Conservation (phyloP, 2,888 invertebrate species). For the Oscheius sp. region DNA sequence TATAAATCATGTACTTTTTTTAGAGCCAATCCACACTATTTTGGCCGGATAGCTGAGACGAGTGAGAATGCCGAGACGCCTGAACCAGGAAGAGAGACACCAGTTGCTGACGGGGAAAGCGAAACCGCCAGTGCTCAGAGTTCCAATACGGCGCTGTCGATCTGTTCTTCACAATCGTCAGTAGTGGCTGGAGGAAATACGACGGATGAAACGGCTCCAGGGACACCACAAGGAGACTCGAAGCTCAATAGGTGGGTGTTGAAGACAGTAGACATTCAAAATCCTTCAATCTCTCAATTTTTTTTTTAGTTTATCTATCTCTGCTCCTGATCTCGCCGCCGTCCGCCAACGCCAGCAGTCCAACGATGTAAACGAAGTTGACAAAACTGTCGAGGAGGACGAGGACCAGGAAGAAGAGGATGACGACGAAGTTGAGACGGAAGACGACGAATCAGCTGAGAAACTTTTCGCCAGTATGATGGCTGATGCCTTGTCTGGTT, state of each 20-base stretch:
- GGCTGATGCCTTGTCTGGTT: constrained; percentile 23
- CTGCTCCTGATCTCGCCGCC: constrained; percentile 52
- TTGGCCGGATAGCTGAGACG: constrained; percentile 49
- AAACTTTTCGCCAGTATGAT: constrained; percentile 26
- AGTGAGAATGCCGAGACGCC: constrained; percentile 38
- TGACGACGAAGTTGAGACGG: constrained; percentile 35
- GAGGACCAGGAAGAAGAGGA: constrained; percentile 53
- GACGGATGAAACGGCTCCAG: background rate
- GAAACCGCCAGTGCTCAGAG: constrained; percentile 29
- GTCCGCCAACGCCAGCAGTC: constrained; percentile 44
- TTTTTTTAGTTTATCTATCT: constrained; percentile 50
- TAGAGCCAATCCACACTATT: constrained; percentile 41
- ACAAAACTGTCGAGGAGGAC: constrained; percentile 38
- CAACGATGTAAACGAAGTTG: constrained; percentile 37
- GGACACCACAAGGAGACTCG: constrained; percentile 19
- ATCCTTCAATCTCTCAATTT: background rate
- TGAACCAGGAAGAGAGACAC: constrained; percentile 30
- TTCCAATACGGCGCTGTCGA: constrained; percentile 32
- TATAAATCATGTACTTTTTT: too few species aligned
- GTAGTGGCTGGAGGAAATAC: constrained; percentile 12
- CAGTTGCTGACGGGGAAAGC: constrained; percentile 4
- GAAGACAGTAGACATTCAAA: too few species aligned
- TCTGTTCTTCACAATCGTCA: constrained; percentile 35
- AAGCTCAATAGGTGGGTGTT: constrained; percentile 15
- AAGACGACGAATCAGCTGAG: constrained; percentile 23